These are phyloP conservation scores for Sphaerophoria taeniata DNA, from an alignment of 2,888 invertebrate species.

Conservation along the genomic window DNA sequence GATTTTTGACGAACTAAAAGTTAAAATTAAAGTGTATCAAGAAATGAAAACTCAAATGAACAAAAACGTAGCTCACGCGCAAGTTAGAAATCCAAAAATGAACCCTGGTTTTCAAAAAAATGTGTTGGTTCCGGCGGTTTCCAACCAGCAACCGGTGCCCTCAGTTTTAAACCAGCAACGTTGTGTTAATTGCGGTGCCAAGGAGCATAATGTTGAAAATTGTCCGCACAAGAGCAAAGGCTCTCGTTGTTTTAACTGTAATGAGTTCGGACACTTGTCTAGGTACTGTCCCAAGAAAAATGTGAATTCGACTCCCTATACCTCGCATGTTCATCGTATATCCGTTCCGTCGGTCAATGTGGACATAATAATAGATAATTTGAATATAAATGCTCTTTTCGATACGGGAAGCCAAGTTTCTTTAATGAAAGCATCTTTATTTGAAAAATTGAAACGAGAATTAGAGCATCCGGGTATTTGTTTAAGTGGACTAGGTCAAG, in stretches of 20 bases:
- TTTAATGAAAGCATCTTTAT: not conserved
- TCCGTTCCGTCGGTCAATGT: not conserved
- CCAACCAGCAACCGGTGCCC: not conserved
- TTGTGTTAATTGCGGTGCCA: not conserved
- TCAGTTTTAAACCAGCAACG: constrained; percentile 8
- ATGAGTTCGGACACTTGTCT: constrained; percentile 10
- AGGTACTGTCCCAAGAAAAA: constrained; percentile 17
- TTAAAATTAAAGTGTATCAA: constrained; percentile 10
- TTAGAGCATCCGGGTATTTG: not conserved
- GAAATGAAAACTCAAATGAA: constrained; percentile 20
- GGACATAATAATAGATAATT: constrained; percentile 2
- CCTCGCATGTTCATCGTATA: not conserved
- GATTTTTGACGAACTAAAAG: constrained; percentile 6
- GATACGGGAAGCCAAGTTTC: constrained; percentile 9
- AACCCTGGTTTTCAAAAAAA: no score
- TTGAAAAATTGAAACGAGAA: not conserved
- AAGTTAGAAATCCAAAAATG: not conserved
- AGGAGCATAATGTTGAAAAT: not conserved
- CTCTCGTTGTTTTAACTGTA: constrained; percentile 6
- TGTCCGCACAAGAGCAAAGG: constrained; percentile 12
- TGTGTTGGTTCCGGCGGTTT: no score
- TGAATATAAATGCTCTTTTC: constrained; percentile 6
- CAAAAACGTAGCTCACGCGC: constrained; percentile 12
- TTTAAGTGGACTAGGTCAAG: not conserved
- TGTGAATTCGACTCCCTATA: no score